Base-by-base conservation (phyloP, 2,888 invertebrate genomes). In the Drosophila anomelani region DNA sequence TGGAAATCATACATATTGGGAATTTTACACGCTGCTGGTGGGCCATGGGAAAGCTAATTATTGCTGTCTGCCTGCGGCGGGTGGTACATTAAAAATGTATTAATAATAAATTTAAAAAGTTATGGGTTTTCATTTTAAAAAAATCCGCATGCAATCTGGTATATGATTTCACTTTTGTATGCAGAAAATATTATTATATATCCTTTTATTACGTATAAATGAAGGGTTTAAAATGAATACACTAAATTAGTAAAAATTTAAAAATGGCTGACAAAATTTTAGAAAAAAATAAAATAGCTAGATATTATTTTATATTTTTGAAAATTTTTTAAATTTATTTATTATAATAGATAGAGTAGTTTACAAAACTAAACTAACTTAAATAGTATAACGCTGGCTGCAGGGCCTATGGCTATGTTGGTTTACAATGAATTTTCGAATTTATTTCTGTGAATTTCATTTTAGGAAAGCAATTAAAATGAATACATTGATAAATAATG, bases 31-130 rank as follows among this genome's bases (percentile, higher is more conserved):
- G 57, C 68, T 57, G 70, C 57, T 43, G 66, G 66, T 43, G 51
- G 32, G 26, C 34, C 67, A 20, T 49, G 64, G 66, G 70, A 68
- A 68, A 68, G 68, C 70, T 68, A 68, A 68, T 68, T 68, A 70
- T 41, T 57, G 58, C 57, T 41, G 56, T 20, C 56, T 17, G 46
- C 20, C 34, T 36, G 39, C 41, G 39, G 69, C 69, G 68, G 68
- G 57, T 68, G 67, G 56, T 13, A 41, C 47, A 41, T 41, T 41
- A 32, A 53, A 63, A 63, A 61, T 53, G 36, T 53, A 53, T 53
- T 58, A 58, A 60, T 17, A 58, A 41, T 58, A n/a, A 34, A 32
- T 47, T 29, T 20, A 9, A 15, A 9, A 46, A 32, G 10, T n/a
- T 4, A 26, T 29, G 2, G n/a, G 15, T n/a, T 29, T 23, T 36